A percentile compares a stretch with the other conserved stretches of the same genome.
Conservation (phyloP, 2,888 invertebrate species). For the Euzetes globulus region DNA sequence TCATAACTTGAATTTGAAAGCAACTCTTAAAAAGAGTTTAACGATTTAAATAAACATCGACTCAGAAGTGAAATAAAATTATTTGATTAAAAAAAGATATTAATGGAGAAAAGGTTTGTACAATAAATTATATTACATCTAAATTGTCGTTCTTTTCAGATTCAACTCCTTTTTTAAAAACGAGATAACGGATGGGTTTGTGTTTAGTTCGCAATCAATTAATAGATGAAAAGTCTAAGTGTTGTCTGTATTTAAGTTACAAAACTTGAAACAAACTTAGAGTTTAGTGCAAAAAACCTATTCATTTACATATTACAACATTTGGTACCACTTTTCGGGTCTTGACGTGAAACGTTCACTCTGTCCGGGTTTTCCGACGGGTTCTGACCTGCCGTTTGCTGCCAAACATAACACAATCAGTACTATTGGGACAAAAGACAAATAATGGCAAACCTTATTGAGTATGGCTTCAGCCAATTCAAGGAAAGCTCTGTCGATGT, state of each 20-base stretch:
- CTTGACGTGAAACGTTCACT: conserved; percentile 41
- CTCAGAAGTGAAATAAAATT: not conserved
- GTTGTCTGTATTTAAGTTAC: not conserved
- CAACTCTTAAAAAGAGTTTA: not conserved
- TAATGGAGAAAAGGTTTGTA: not conserved
- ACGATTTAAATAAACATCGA: not conserved
- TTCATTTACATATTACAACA: conserved; percentile 38
- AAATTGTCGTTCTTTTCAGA: conserved; percentile 2
- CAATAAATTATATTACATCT: conserved; percentile 10
- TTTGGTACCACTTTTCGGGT: conserved; percentile 40
- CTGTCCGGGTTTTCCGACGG: conserved; percentile 41
- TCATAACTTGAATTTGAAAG: conserved; percentile 7
- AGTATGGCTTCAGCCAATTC: conserved; percentile 89
- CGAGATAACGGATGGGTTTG: conserved; percentile 8
- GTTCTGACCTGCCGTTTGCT: conserved; percentile 42
- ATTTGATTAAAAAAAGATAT: not conserved
- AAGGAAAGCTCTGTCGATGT: conserved; percentile 90
- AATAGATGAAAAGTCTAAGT: not conserved
- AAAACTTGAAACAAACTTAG: conserved; percentile 5
- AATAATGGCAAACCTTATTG: conserved; percentile 56
- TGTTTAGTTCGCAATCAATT: not conserved
- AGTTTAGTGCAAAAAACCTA: not conserved
- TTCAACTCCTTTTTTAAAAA: conserved; percentile 3
- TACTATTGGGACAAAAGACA: not conserved
- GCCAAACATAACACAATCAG: not conserved